Evolutionary conservation across 2,888 invertebrate genomes (phyloP), one percentile per base, ranked within the genome.

Genomic region (Caenorhabditis afra): DNA sequence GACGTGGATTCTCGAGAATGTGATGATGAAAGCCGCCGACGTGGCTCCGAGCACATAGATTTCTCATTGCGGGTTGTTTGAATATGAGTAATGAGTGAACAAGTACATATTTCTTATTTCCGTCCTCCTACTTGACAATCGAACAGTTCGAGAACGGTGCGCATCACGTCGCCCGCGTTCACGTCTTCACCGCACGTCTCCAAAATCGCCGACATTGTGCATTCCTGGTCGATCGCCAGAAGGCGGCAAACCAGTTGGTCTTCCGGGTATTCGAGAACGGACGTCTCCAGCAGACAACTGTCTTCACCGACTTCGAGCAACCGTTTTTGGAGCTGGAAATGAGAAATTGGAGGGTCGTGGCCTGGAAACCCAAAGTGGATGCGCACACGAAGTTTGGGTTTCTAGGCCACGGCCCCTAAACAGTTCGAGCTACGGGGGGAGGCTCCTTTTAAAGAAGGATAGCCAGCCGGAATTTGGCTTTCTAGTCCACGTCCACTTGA

Each of bases 1-100:
- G 45, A n/a, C 58, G 3, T 83, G 81, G 81, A 79, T 62, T n/a
- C 0, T 45, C 11, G 55, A 50, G n/a, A 50, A 50, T 37, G 49
- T 39, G 37, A 29, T 53, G 35, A n/a, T n/a, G n/a, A n/a, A n/a
- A n/a, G n/a, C n/a, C n/a, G n/a, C n/a, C n/a, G n/a, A n/a, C n/a
- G n/a, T n/a, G n/a, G n/a, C n/a, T n/a, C n/a, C n/a, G n/a, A n/a
- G n/a, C n/a, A n/a, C n/a, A n/a, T n/a, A n/a, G n/a, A n/a, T n/a
- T n/a, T n/a, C n/a, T n/a, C n/a, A n/a, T n/a, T n/a, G n/a, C n/a
- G n/a, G n/a, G n/a, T n/a, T n/a, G n/a, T n/a, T n/a, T n/a, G n/a
- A n/a, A n/a, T n/a, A n/a, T n/a, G n/a, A n/a, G n/a, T n/a, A n/a
- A n/a, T n/a, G n/a, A n/a, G n/a, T n/a, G n/a, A n/a, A n/a, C n/a